phyloP scores from a whole-genome alignment of 2,797 vertebrate species.

The Furcifer pardalis region DNA sequence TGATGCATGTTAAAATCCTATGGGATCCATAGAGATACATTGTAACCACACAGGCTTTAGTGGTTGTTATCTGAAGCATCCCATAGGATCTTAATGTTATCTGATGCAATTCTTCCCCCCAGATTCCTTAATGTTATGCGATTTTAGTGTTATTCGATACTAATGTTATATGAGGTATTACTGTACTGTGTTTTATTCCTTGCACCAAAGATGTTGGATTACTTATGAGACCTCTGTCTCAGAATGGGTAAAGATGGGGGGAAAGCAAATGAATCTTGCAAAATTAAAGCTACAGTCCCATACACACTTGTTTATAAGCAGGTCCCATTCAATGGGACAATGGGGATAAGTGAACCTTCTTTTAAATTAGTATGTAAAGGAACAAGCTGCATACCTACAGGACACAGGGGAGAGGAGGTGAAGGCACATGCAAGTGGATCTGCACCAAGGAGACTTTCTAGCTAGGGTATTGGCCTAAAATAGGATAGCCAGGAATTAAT shows the following conservation, averaged over 20 bases:
- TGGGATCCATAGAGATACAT: too few species aligned
- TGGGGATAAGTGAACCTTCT: background rate
- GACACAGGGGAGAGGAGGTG: background rate
- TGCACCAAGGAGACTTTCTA: background rate
- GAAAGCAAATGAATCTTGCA: background rate
- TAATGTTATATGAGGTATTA: too few species aligned
- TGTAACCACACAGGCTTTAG: too few species aligned
- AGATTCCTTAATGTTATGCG: too few species aligned
- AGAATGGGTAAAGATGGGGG: too few species aligned
- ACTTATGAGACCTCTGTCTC: background rate
- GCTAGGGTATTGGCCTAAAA: background rate
- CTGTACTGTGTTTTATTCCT: too few species aligned
- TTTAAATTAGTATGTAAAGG: background rate
- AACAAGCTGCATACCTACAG: background rate
- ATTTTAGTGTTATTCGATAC: too few species aligned
- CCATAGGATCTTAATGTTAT: too few species aligned
- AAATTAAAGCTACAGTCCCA: background rate
- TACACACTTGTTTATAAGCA: background rate
- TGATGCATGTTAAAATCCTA: too few species aligned
- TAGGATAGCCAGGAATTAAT: too few species aligned
- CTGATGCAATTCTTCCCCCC: too few species aligned
- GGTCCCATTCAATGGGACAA: background rate
- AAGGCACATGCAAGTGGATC: background rate
- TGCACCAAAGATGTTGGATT: background rate
- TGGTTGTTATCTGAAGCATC: too few species aligned